Percentiles rank a stretch among this genome's conserved stretches.
phyloP scores from a whole-genome alignment of 2,113 vertebrate species.

The Chionodraco myersi region DNA sequence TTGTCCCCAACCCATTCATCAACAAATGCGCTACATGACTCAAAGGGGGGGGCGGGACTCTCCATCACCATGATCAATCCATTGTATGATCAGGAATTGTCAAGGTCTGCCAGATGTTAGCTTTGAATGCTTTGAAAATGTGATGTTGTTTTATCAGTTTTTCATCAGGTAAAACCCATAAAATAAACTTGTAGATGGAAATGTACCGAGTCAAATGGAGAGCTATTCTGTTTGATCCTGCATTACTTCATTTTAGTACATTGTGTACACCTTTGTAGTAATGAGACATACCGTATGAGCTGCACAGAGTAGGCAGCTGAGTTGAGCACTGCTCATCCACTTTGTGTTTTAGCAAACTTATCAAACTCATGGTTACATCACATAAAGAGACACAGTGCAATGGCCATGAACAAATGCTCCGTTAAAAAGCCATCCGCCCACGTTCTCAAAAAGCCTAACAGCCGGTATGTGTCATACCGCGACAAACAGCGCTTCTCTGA shows the following conservation, averaged over 20 bases:
- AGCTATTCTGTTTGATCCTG: background rate
- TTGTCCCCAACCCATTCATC: constrained; percentile 64
- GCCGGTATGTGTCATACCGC: constrained; percentile 37
- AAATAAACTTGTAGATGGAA: background rate
- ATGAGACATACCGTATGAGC: background rate
- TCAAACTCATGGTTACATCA: constrained; percentile 41
- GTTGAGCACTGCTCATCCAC: constrained; percentile 10
- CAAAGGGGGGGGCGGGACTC: constrained; percentile 43
- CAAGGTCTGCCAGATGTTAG: constrained; percentile 37
- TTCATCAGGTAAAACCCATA: background rate
- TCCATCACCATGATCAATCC: constrained; percentile 53
- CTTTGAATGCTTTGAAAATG: constrained; percentile 31
- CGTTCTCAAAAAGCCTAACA: constrained; percentile 7
- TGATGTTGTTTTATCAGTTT: background rate
- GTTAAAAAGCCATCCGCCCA: constrained; percentile 45
- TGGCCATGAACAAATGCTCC: constrained; percentile 34
- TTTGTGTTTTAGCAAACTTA: constrained; percentile 29
- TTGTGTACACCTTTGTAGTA: background rate
- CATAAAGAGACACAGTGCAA: constrained; percentile 13
- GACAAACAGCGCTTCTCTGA: constrained; percentile 19
- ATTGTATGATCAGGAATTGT: constrained; percentile 21
- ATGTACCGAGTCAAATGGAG: background rate
- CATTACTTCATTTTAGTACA: background rate
- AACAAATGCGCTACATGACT: constrained; percentile 60
- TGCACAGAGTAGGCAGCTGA: constrained; percentile 2